Percentiles rank a stretch among this genome's conserved stretches.
Conservation (phyloP, 2,888 invertebrate species). For the Sepioteuthis lessoniana region DNA sequence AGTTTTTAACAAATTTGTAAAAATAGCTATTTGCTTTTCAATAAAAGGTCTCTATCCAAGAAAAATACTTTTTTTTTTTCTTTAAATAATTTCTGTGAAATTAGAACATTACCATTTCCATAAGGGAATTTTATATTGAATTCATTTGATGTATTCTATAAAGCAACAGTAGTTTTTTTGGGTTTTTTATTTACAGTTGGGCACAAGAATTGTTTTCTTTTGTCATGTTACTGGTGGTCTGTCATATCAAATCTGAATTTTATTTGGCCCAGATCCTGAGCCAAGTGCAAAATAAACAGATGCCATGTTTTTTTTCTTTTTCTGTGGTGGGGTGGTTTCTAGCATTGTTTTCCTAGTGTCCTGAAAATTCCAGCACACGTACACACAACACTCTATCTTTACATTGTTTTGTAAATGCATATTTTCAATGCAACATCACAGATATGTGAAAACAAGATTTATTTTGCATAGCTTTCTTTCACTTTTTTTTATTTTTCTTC, state of each 20-base stretch:
- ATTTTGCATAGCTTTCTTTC: neutral
- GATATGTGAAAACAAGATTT: slow-evolving; percentile 4
- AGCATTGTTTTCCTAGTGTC: neutral
- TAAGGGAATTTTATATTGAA: neutral
- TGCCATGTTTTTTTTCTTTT: neutral
- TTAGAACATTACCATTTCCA: no score
- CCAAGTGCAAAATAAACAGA: neutral
- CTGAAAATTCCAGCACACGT: neutral
- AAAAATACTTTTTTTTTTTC: no score
- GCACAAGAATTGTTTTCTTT: neutral
- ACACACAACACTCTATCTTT: neutral
- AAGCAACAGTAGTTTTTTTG: neutral
- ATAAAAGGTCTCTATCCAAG: no score
- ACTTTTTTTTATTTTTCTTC: neutral
- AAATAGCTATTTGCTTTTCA: no score
- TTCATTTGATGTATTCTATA: neutral
- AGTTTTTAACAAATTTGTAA: no score
- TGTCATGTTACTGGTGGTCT: no score
- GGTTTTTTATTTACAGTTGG: neutral
- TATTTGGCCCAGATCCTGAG: neutral
- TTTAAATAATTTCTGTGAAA: no score
- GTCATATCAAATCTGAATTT: neutral
- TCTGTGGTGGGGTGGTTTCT: neutral
- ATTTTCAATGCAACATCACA: slow-evolving; percentile 20
- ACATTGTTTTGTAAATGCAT: neutral